Base-by-base conservation (phyloP, 2,797 vertebrate species). In the Morelia viridis region DNA sequence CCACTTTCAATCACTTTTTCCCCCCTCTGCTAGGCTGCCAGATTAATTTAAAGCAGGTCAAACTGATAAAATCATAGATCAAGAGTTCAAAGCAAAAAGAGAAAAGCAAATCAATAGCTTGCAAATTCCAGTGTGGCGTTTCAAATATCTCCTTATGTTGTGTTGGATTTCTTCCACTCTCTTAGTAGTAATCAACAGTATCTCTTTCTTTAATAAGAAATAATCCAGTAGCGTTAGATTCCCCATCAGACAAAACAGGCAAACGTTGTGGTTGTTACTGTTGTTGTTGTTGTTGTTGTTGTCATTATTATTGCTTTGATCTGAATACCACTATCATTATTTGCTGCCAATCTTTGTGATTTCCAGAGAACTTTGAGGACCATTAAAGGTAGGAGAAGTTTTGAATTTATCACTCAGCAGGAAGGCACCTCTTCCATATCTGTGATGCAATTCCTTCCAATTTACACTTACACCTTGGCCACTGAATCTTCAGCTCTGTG, bases 21-120 rank as follows among this genome's bases (percentile, higher is more conserved):
- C 60, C 94, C 91, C 94, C 62, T 83, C 71, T 85, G 68, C 62
- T 90, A 1, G 92, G 88, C 71, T 94, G 93, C 83, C 91, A 94
- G 92, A 90, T 96, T 95, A 96, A 97, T 96, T 96, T 96, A 95
- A 97, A 97, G 92, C 86, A 93, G 85, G 64, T 50, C 84, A 94
- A 93, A 31, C 62, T 46, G 91, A 92, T 93, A 89, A 94, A 96
- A 96, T 68, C 71, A 35, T 62, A 96, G 93, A 93, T 93, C 91
- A 94, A 95, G 91, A 61, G 91, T 88, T 95, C 93, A 95, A 4
- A 92, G 87, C 3, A 94, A 85, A 95, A 94, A 95, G 58, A 92
- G 65, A 94, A 61, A 93, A 80, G 92, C 58, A 96, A 96, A 96
- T 97, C 92, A 90, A 93, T 95, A 92, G 17, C 8, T 94, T 97